Percentiles rank a stretch among this genome's conserved stretches.
phyloP scores from a whole-genome alignment of 2,797 vertebrate genomes.

The Sarcoramphus papa region DNA sequence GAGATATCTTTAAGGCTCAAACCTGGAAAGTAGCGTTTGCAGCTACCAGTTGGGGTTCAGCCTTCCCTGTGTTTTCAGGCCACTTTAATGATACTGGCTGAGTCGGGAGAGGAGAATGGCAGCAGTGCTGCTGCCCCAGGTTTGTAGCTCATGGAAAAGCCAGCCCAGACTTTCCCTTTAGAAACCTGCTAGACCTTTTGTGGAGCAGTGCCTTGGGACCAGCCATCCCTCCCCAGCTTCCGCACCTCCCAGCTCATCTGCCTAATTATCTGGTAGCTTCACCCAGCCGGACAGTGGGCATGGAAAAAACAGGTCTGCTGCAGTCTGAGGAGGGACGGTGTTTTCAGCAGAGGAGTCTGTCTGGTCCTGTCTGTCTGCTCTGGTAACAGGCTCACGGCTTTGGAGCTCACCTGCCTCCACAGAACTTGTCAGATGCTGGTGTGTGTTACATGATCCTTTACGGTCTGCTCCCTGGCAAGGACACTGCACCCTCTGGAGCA shows the following conservation, averaged over 20 bases:
- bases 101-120: rapidly evolving
- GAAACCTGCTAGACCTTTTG: not conserved
- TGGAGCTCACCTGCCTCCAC: not conserved
- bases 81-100: not conserved
- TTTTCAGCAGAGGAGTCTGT: not conserved
- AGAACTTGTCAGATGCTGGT: not conserved
- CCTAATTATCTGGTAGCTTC: not conserved
- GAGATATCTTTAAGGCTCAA: not conserved
- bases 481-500: not conserved
- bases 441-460: rapidly evolving
- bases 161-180: not conserved
- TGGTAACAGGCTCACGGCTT: not conserved
- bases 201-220: not conserved
- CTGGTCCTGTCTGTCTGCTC: not conserved
- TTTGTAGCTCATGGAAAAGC: not conserved
- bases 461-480: not conserved
- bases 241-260: not conserved
- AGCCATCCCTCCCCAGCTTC: not conserved
- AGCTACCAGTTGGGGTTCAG: not conserved
- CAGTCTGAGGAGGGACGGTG: not conserved
- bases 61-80: not conserved
- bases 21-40: not conserved
- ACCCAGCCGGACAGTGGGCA: not conserved
- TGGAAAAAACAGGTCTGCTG: not conserved
- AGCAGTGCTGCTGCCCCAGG: not conserved